Base-by-base conservation (phyloP, 2,888 invertebrate genomes). In the Diogma glabrata region DNA sequence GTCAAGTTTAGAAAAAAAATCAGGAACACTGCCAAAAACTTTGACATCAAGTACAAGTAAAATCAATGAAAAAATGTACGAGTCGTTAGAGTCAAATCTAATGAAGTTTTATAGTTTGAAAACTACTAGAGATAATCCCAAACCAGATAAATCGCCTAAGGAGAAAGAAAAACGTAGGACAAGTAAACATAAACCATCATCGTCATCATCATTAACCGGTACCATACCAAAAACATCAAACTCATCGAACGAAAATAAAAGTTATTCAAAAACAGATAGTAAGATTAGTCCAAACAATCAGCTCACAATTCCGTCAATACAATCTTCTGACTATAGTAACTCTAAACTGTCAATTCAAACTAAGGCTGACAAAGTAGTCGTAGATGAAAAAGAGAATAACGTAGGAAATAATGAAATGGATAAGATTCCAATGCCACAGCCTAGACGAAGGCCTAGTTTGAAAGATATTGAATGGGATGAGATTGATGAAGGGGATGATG, bases 191-290 rank as follows among this genome's bases (percentile, higher is more conserved):
- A 43, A 43, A 22, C 43, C 22, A 6, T 43, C 43, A 43, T 22
- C 43, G n/a, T 43, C n/a, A n/a, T n/a, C 43, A 6, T 43, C 43
- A 8, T 22, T 43, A 30, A 67, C 67, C 1, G 67, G 67, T 3
- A 66, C 69, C 16, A 65, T 67, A 57, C 66, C 68, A 4, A 69
- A 68, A 50, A 57, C 57, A 51, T 43, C 51, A 20, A 43, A 51
- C 26, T n/a, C 19, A 9, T 9, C 22, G 28, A 20, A 28, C 53
- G 45, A 38, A 49, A 50, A 45, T 45, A 50, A 26, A 48, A 46
- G 36, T 51, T 6, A 57, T 57, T 7, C 57, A 55, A 5, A 45
- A 49, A n/a, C 3, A 46, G 12, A 24, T 36, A 10, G 53, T 48
- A 43, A 43, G 23, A 22, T 23, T 8, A 43, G 23, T 7, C 43